Evolutionary conservation across 2,113 vertebrate species (phyloP), one percentile per base, ranked within the genome.

Genomic region (Lepisosteus osseus): DNA sequence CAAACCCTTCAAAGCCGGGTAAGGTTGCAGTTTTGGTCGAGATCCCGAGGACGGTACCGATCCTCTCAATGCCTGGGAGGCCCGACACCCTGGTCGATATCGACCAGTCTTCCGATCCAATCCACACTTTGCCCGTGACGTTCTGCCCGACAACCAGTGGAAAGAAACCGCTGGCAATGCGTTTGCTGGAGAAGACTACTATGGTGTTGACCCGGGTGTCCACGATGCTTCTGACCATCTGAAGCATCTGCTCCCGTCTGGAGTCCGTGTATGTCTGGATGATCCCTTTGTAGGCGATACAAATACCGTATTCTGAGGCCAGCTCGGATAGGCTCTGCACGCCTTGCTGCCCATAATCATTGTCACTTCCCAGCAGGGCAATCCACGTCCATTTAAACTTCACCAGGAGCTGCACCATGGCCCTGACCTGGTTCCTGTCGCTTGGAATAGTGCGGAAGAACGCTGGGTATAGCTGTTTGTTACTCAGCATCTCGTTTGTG

Each of bases 51-150:
- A 96, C 87, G 3, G 90, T 92, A 61, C 95, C 94, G 0, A 90
- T 80, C 3, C 61, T 86, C 12, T 70, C 76, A 69, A 94, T 85
- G 13, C 85, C 79, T 0, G 82, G 65, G 7, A 94, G 73, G 2
- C 15, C 55, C 42, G 92, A 87, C 70, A 94, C 78, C 2, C 70
- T 56, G 0, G 79, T 86, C 3, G 93, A 82, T 0, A 81, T 75
- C 0, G 94, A 87, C 92, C 93, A 94, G 75, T 95, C 93, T 83
- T 96, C 93, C 0, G 92, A 85, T 3, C 92, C 93, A 0, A 96
- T 85, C 94, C 94, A 95, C 72, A 95, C 91, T 5, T 86, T 81
- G 1, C 72, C 82, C 0, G 84, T 89, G 67, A 94, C 12, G n/a
- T 94, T 91, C 67, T 78, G 79, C 42, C 82, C 75, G 2, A 93